A percentile compares a stretch with the other conserved stretches of the same genome.
Evolutionary conservation across 2,888 invertebrate genomes (phyloP).

Genomic region (Sturmia bella): DNA sequence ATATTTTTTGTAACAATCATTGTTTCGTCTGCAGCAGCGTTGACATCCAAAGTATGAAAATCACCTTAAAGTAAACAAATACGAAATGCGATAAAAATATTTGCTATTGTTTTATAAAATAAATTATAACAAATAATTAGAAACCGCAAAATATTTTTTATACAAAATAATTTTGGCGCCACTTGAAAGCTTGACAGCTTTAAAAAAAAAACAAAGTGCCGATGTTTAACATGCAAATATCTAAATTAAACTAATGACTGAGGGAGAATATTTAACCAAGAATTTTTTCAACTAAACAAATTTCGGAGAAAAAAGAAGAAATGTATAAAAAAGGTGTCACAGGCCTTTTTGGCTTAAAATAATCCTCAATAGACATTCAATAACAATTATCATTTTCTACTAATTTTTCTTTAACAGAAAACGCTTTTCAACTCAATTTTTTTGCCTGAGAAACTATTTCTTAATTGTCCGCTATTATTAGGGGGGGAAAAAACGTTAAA

Average conservation of each 20-base stretch:
- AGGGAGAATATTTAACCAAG: background rate
- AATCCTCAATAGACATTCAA: too few species aligned
- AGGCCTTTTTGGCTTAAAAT: too few species aligned
- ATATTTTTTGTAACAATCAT: constrained; percentile 64
- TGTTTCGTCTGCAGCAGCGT: constrained; percentile 48
- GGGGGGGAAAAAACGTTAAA: too few species aligned
- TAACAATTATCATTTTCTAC: too few species aligned
- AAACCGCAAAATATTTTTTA: constrained; percentile 46
- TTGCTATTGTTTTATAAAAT: constrained; percentile 38
- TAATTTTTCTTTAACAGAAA: too few species aligned
- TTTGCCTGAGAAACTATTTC: too few species aligned
- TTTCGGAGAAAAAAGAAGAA: too few species aligned
- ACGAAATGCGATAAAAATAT: constrained; percentile 35
- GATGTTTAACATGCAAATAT: constrained; percentile 39
- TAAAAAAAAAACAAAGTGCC: constrained; percentile 15
- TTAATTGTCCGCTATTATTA: too few species aligned
- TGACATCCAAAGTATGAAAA: constrained; percentile 52
- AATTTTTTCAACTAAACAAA: background rate
- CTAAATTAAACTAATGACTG: constrained; percentile 27
- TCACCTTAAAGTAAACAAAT: constrained; percentile 61
- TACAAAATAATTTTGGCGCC: constrained; percentile 54
- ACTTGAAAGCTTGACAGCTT: constrained; percentile 34
- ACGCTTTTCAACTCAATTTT: too few species aligned
- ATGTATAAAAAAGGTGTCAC: too few species aligned
- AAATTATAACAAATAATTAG: constrained; percentile 26